Evolutionary conservation across 2,113 vertebrate genomes (phyloP).

Genomic region (Raja brachyura): DNA sequence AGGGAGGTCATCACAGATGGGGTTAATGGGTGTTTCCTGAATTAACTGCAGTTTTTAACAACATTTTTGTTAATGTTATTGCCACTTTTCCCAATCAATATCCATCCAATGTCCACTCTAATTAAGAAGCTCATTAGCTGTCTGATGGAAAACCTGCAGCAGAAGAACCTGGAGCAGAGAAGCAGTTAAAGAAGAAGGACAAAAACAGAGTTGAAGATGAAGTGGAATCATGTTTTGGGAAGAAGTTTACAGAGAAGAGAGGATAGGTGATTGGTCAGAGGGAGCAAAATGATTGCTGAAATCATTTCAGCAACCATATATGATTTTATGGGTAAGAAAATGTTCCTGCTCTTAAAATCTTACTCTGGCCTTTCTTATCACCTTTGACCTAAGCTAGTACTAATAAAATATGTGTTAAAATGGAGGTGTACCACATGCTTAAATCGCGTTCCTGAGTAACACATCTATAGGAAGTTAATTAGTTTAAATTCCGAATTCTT

Average conservation of each 20-base stretch:
- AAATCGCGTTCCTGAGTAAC: neutral
- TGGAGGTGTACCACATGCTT: neutral
- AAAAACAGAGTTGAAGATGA: too few relatives aligned
- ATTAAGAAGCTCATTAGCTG: neutral
- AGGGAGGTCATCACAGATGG: too few relatives aligned
- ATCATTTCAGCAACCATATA: too few relatives aligned
- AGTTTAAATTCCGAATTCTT: neutral
- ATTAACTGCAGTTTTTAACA: neutral
- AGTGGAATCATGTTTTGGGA: neutral
- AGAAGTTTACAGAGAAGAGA: too few relatives aligned
- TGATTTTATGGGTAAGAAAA: neutral
- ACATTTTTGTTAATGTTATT: neutral
- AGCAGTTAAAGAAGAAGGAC: too few relatives aligned
- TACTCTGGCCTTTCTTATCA: neutral
- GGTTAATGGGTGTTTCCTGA: neutral
- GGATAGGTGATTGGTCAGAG: neutral
- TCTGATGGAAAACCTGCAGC: too few relatives aligned
- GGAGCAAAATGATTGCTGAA: neutral
- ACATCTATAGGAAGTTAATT: neutral
- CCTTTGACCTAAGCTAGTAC: neutral
- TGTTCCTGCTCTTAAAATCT: neutral
- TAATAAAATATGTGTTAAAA: neutral
- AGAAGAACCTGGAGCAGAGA: too few relatives aligned
- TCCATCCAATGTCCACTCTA: neutral
- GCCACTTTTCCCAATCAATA: neutral